Evolutionary conservation across 1,140 invertebrate genomes (phyloP).

Genomic region (Cepaea nemoralis): DNA sequence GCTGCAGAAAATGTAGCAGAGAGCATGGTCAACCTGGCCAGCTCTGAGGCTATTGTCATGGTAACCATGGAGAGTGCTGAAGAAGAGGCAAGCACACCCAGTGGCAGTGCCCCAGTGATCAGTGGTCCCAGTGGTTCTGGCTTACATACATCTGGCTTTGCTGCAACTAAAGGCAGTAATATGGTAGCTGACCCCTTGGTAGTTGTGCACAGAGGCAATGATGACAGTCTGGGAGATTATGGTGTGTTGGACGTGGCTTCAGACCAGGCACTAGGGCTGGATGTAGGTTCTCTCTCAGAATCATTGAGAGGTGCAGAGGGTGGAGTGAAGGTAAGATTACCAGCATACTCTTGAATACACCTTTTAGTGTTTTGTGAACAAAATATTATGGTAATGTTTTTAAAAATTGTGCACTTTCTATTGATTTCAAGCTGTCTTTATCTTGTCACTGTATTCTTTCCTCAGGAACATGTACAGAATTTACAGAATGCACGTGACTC

Average conservation of each 20-base stretch:
- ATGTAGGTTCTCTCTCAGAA: conserved; percentile 39
- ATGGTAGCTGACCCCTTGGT: conserved; percentile 51
- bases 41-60: conserved; percentile 71
- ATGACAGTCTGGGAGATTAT: conserved; percentile 37
- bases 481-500: conserved; percentile 43
- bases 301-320: conserved; percentile 45
- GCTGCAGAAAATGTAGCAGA: conserved; percentile 92
- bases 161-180: conserved; percentile 33
- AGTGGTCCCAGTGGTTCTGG: conserved; percentile 17
- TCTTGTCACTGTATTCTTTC: no score
- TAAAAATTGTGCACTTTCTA: no score
- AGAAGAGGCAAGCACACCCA: conserved; percentile 44
- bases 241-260: conserved; percentile 43
- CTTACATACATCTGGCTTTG: conserved; percentile 7
- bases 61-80: conserved; percentile 65
- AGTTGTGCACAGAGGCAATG: conserved; percentile 51
- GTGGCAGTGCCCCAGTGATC: background rate
- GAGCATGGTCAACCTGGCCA: conserved; percentile 85
- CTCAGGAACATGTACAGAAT: conserved; percentile 46
- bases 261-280: conserved; percentile 35
- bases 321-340: conserved; percentile 45
- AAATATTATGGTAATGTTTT: no score
- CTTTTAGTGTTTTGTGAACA: no score
- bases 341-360: no score
- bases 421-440: background rate